Evolutionary conservation across 2,888 invertebrate genomes (phyloP), one percentile per base, ranked within the genome.

Genomic region (Dryobotodes eremita): DNA sequence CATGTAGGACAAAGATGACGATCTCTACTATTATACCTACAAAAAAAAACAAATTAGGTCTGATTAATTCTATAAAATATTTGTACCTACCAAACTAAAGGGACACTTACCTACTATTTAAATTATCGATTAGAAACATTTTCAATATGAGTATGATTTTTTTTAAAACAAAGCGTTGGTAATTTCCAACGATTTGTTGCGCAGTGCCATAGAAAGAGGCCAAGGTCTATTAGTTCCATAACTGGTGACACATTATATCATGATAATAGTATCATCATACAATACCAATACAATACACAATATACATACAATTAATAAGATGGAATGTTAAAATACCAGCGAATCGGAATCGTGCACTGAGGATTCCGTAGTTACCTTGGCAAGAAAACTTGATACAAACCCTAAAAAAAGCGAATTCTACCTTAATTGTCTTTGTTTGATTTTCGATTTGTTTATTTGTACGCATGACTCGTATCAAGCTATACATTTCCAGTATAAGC

Each of bases 191-290:
- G 71, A 48, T 48, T 36, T 36, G 46, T 62, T 78, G 59, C 55
- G 61, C 68, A 76, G 59, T 77, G 48, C 31, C 53, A 64, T 26
- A 53, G 1, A 77, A 66, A 1, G 71, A 66, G 53, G 53, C 59
- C 53, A 82, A 82, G 76, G 76, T 48, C 65, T n/a, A 3, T 53
- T 13, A 23, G 26, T 53, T 57, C 69, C 46, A 17, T 17, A 70
- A 20, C 57, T 57, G 57, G 64, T 48, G 76, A 48, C 48, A 59
- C 11, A 36, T 36, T 55, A 13, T 50, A 23, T 57, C 20, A 80
- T 36, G 31, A 26, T 59, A 36, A 46, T 11, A n/a, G 59, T 31
- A 65, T 64, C n/a, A 76, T 65, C 36, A 42, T 23, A 36, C 20
- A 31, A 31, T 66, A 26, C 4, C 3, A 1, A 31, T 42, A 36